phyloP scores from a whole-genome alignment of 1,140 invertebrate species.

The Drosophila sp. region DNA sequence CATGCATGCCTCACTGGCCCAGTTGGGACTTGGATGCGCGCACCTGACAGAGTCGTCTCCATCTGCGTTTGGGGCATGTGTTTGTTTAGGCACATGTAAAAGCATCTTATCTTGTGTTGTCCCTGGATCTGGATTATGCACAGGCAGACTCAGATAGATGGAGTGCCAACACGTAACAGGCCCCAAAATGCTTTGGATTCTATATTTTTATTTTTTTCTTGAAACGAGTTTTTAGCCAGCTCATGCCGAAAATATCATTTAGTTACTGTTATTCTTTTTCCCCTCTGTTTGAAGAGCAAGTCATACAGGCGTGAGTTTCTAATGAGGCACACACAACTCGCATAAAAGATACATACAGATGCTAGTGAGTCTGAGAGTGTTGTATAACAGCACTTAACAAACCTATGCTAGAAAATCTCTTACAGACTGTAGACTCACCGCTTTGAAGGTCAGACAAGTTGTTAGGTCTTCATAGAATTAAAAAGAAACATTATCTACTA shows the following conservation, averaged over 20 bases:
- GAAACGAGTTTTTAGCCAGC: conserved; percentile 26
- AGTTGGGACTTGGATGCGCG: conserved; percentile 48
- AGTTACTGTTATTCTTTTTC: conserved; percentile 3
- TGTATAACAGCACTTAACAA: conserved; percentile 27
- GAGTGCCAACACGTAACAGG: not conserved
- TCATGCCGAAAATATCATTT: conserved; percentile 56
- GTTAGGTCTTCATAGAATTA: not conserved
- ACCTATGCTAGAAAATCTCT: not conserved
- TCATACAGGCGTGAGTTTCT: conserved; percentile 45
- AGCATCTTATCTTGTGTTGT: conserved; percentile 71
- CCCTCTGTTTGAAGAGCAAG: conserved; percentile 35
- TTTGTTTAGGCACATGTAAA: conserved; percentile 82
- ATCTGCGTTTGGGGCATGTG: conserved; percentile 29
- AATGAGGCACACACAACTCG: conserved; percentile 40
- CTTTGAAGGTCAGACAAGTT: conserved; percentile 10
- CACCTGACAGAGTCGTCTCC: conserved; percentile 51
- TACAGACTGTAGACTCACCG: not conserved
- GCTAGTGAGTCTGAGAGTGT: conserved; percentile 11
- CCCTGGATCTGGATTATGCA: conserved; percentile 56
- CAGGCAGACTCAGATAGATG: not conserved
- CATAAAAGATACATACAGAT: conserved; percentile 23
- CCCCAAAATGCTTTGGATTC: conserved; percentile 19
- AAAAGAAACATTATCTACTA: too few species aligned
- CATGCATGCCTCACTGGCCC: conserved; percentile 69
- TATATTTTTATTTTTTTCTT: conserved; percentile 17